Evolutionary conservation across 2,113 vertebrate genomes (phyloP).

Genomic region (Athene noctua): DNA sequence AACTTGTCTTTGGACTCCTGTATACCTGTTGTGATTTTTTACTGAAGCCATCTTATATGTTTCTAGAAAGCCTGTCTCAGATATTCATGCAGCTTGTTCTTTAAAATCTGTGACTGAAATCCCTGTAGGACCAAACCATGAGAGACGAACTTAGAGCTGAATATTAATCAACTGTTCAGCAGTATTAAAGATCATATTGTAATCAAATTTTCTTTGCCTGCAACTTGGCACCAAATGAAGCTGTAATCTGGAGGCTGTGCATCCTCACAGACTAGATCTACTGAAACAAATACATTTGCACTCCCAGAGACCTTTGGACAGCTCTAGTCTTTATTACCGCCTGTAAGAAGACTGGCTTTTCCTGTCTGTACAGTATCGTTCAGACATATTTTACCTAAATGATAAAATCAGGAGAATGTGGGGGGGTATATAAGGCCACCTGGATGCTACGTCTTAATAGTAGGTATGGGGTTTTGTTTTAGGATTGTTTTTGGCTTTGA

Average conservation of each 20-base stretch:
- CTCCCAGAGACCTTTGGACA: constrained; percentile 43
- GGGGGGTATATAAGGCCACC: constrained; percentile 22
- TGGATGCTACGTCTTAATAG: background rate
- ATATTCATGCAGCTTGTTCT: background rate
- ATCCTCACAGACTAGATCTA: background rate
- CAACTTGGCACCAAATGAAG: background rate
- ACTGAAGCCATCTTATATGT: background rate
- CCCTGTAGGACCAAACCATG: background rate
- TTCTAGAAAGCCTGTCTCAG: background rate
- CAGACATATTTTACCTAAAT: constrained; percentile 18
- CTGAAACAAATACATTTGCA: background rate
- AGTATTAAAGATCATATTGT: background rate
- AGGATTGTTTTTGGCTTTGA: background rate
- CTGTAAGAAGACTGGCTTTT: constrained; percentile 44
- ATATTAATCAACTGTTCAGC: background rate
- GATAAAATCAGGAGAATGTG: constrained; percentile 31
- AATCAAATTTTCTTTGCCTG: background rate
- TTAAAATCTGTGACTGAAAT: background rate
- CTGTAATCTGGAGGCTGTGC: background rate
- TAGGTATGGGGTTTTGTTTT: background rate
- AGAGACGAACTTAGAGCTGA: background rate
- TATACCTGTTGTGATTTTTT: background rate
- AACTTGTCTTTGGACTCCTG: background rate
- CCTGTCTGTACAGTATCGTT: constrained; percentile 41
- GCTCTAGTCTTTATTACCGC: constrained; percentile 1